Evolutionary conservation across 2,888 invertebrate genomes (phyloP), one percentile per base, ranked within the genome.

Genomic region (Erebia epiphron): DNA sequence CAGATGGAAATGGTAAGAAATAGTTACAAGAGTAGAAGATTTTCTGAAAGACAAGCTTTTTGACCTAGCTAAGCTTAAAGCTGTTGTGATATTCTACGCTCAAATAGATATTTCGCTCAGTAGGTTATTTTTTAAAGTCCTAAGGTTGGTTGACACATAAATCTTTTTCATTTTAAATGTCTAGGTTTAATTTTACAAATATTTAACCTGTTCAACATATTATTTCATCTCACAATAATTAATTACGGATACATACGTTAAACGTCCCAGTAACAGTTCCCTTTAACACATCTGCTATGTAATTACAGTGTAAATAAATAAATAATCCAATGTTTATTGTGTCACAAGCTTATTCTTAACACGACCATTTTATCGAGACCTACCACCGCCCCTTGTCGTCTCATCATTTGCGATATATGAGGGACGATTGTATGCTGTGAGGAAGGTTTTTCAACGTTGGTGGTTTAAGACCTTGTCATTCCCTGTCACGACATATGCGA

Each of bases 401-500:
- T n/a, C 18, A 1, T 7, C 35, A 43, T 14, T 26, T 2, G 46
- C 50, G 7, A n/a, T 26, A 16, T 10, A 18, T 52, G 73, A 62
- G 57, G 57, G 68, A 58, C 35, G 2, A 56, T 58, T 35, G 13
- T 46, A 63, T 18, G 52, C 58, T 70, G 52, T 56, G n/a, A 62
- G 52, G 54, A 58, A 21, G 70, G 7, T 69, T 72, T 52, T 11
- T 43, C 49, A 67, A 67, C 35, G 3, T 9, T 87, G 85, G 91
- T 77, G 67, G 57, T 66, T 50, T 63, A 52, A 83, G 88, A 75
- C 91, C 91, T 91, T 92, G 92, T 92, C 92, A 90, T 79, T 90
- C 84, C 75, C 79, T 83, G 85, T 82, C 86, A 85, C 89, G 88
- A 86, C 92, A 92, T 92, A 85, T 92, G 92, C 85, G 79, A 78